Evolutionary conservation across 2,113 vertebrate species (phyloP).

Genomic region (Thamnophis sirtalis): DNA sequence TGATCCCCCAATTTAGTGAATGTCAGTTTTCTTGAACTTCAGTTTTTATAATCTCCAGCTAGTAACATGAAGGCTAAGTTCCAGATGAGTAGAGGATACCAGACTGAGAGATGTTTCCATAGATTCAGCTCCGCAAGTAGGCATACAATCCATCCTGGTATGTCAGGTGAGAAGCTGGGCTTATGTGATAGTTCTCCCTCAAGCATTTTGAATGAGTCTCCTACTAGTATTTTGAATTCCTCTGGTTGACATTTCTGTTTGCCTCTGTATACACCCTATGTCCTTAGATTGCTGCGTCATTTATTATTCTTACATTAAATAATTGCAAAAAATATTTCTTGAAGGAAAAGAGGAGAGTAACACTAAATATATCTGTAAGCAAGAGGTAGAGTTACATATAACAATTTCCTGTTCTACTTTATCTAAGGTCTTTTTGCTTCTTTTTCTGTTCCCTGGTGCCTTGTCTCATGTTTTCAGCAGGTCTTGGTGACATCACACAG

Average conservation of each 20-base stretch:
- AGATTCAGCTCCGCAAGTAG: neutral
- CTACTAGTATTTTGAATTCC: neutral
- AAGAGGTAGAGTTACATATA: neutral
- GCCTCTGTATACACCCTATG: neutral
- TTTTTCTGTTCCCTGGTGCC: neutral
- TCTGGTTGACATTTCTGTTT: neutral
- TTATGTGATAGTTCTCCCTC: neutral
- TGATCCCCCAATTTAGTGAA: neutral
- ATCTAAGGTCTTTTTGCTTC: neutral
- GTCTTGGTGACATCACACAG: constrained; percentile 87
- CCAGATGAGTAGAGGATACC: neutral
- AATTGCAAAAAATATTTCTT: neutral
- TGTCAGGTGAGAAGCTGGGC: no score
- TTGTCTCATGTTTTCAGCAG: constrained; percentile 56
- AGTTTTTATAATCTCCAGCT: neutral
- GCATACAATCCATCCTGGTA: neutral
- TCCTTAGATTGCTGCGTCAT: neutral
- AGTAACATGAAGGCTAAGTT: neutral
- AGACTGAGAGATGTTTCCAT: neutral
- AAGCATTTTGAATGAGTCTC: neutral
- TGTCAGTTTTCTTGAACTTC: neutral
- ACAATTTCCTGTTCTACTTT: neutral
- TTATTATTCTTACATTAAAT: neutral
- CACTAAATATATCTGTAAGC: neutral
- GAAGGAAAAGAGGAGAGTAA: no score